Evolutionary conservation across 2,797 vertebrate species (phyloP).

Genomic region (Acrossocheilus wenchowensis): DNA sequence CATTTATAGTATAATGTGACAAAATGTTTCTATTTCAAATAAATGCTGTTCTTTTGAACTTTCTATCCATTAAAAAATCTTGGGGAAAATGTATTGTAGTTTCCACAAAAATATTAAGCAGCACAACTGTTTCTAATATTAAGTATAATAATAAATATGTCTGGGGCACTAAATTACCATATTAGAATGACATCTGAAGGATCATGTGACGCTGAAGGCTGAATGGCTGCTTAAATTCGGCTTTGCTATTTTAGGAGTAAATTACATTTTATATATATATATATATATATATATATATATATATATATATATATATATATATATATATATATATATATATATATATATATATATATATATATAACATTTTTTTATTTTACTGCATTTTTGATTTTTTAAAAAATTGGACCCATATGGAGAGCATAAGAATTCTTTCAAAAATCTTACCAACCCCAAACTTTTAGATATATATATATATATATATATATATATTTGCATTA

Average conservation of each 20-base stretch:
- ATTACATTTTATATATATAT: background rate
- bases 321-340: too few species aligned
- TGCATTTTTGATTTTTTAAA: background rate
- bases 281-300: too few species aligned
- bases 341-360: too few species aligned
- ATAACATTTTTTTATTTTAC: too few species aligned
- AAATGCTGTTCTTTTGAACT: background rate
- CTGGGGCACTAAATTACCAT: background rate
- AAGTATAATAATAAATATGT: background rate
- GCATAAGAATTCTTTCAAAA: background rate
- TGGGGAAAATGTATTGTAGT: background rate
- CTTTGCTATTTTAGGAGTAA: background rate
- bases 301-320: too few species aligned
- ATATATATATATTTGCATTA: background rate
- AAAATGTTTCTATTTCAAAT: background rate
- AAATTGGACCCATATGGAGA: background rate
- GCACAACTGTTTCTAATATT: background rate
- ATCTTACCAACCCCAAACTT: background rate
- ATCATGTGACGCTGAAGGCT: too few species aligned
- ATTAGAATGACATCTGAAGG: background rate
- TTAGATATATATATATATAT: background rate
- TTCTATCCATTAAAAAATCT: background rate
- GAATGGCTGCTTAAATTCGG: background rate
- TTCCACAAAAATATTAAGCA: background rate
- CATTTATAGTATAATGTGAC: background rate